Percentiles rank a stretch among this genome's conserved stretches.
phyloP scores from a whole-genome alignment of 2,113 vertebrate genomes.

The Oreotrochilus melanogaster region DNA sequence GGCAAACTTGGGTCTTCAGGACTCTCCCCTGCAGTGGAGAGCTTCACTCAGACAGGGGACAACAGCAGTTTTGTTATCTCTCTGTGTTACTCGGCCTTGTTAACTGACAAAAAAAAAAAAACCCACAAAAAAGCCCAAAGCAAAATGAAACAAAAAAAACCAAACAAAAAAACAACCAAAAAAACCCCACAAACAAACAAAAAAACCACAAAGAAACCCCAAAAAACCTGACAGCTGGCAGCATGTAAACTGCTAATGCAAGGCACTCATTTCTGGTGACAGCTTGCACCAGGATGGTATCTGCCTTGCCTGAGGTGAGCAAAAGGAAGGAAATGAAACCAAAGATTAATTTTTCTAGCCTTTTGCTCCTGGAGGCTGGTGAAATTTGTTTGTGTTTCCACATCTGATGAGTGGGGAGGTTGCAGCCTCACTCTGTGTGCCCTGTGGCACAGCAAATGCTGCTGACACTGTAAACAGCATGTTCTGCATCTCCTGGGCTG shows the following conservation, averaged over 20 bases:
- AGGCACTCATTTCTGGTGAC: not conserved
- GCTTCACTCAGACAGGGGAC: not conserved
- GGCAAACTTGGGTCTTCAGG: not conserved
- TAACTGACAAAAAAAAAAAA: not conserved
- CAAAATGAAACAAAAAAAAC: too few relatives aligned
- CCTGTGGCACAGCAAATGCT: rapidly evolving
- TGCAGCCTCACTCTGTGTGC: not conserved
- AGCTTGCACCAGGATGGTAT: not conserved
- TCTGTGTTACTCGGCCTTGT: not conserved
- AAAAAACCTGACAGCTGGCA: not conserved
- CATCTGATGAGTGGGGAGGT: rapidly evolving
- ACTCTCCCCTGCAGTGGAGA: not conserved
- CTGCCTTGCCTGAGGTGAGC: not conserved
- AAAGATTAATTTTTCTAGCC: not conserved
- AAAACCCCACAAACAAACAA: too few relatives aligned
- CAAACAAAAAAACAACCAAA: too few relatives aligned
- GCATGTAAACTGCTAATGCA: not conserved
- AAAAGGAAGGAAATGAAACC: not conserved
- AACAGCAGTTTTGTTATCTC: not conserved
- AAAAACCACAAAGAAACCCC: too few relatives aligned
- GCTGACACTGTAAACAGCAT: not conserved
- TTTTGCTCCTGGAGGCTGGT: not conserved
- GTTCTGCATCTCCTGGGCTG: not conserved
- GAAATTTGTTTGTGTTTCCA: not conserved
- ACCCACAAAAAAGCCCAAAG: too few relatives aligned